Evolutionary conservation across 2,113 vertebrate species (phyloP).

Genomic region (Etia nguti): DNA sequence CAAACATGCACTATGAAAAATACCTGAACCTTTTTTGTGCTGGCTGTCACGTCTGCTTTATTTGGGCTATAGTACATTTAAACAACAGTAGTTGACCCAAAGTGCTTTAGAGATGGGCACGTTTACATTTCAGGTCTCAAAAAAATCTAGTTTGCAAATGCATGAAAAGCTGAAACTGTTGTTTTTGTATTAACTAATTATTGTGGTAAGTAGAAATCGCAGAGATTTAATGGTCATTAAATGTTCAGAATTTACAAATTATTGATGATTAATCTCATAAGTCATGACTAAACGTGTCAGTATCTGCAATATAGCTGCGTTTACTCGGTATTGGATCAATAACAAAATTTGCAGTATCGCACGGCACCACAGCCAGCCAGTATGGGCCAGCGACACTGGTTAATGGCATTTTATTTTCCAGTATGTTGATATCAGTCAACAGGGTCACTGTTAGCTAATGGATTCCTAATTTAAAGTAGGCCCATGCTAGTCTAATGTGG

Average conservation of each 20-base stretch:
- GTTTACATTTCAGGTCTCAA: too few species aligned
- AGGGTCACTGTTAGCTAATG: neutral
- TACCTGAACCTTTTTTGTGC: too few species aligned
- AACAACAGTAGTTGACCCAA: too few species aligned
- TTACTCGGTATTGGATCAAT: neutral
- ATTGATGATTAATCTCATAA: neutral
- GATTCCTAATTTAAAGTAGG: neutral
- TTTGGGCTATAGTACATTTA: too few species aligned
- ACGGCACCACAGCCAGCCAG: neutral
- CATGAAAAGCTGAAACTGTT: too few species aligned
- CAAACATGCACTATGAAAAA: neutral
- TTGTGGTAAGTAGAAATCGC: too few species aligned
- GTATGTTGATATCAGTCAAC: neutral
- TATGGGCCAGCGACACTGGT: neutral
- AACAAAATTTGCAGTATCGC: neutral
- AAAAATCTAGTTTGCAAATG: too few species aligned
- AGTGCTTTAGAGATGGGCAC: too few species aligned
- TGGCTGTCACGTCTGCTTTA: too few species aligned
- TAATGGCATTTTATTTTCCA: neutral
- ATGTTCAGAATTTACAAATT: neutral
- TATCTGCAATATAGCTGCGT: neutral
- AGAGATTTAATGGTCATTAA: neutral
- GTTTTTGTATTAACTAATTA: too few species aligned
- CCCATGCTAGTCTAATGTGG: neutral
- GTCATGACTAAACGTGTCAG: neutral